A percentile compares a stretch with the other conserved stretches of the same genome.
phyloP scores from a whole-genome alignment of 2,113 vertebrate species.

The Balaenoptera acutorostrata region DNA sequence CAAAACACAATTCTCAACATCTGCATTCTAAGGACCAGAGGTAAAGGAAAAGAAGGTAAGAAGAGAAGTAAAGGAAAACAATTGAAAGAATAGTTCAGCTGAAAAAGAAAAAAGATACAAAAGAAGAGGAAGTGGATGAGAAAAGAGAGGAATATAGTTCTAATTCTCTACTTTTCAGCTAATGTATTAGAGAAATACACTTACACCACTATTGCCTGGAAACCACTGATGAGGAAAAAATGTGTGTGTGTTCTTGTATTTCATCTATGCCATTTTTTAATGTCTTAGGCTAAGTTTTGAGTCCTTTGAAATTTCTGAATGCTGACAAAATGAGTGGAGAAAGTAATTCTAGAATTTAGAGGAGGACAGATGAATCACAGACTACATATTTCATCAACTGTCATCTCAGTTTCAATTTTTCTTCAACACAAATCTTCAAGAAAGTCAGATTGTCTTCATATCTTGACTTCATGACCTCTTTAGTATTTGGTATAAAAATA shows the following conservation, averaged over 20 bases:
- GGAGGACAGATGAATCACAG: conserved; percentile 4
- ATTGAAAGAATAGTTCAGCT: background rate
- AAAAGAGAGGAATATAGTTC: background rate
- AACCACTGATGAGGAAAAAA: background rate
- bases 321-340: conserved; percentile 23
- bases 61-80: background rate
- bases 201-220: background rate
- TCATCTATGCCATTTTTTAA: background rate
- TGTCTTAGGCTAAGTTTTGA: background rate
- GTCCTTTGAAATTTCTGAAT: background rate
- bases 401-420: conserved; percentile 42
- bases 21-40: background rate
- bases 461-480: background rate
- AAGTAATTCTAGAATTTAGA: conserved; percentile 36
- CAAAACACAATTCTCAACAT: background rate
- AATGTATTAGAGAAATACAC: background rate
- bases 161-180: background rate
- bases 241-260: background rate
- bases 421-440: conserved; percentile 6
- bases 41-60: background rate
- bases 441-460: conserved; percentile 13
- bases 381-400: conserved; percentile 21
- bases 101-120: background rate
- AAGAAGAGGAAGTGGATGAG: background rate
- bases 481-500: conserved; percentile 12